Conservation (phyloP, 1,140 invertebrate species). For the Matsumurasca onukii region DNA sequence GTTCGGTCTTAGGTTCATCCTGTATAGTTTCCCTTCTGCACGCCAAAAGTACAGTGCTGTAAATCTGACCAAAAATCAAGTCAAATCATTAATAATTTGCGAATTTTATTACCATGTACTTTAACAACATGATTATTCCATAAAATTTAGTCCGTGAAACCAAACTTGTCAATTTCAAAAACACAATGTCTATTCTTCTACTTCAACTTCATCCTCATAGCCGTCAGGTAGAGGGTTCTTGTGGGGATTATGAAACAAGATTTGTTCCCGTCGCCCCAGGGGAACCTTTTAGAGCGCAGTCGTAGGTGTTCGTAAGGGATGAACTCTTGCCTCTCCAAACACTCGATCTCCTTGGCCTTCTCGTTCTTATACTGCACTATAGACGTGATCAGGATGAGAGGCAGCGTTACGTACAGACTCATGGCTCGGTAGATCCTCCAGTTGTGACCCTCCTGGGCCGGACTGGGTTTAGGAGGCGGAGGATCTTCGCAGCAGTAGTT, state of each 20-base stretch:
- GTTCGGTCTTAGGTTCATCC: no score
- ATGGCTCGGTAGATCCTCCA: constrained; percentile 12
- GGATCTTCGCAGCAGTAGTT: neutral
- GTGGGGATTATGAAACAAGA: constrained; percentile 83
- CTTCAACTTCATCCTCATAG: constrained; percentile 61
- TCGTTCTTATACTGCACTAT: constrained; percentile 27
- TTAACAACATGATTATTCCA: no score
- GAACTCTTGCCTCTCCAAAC: constrained; percentile 49
- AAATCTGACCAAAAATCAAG: no score
- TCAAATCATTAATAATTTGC: no score
- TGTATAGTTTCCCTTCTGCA: no score
- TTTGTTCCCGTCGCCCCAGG: constrained; percentile 87
- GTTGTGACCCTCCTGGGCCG: neutral
- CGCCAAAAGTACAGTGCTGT: no score
- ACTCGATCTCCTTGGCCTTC: neutral
- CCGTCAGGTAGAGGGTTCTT: constrained; percentile 77
- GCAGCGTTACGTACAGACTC: constrained; percentile 18
- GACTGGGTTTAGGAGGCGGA: neutral
- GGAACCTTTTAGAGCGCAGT: constrained; percentile 60
- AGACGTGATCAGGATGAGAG: constrained; percentile 1
- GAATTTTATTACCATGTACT: no score
- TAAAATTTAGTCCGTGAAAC: no score
- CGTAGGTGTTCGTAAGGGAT: constrained; percentile 58
- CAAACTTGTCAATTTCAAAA: no score
- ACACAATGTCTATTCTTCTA: no score